phyloP scores from a whole-genome alignment of 1,140 invertebrate species.

The Zaprionus camerounensis region DNA sequence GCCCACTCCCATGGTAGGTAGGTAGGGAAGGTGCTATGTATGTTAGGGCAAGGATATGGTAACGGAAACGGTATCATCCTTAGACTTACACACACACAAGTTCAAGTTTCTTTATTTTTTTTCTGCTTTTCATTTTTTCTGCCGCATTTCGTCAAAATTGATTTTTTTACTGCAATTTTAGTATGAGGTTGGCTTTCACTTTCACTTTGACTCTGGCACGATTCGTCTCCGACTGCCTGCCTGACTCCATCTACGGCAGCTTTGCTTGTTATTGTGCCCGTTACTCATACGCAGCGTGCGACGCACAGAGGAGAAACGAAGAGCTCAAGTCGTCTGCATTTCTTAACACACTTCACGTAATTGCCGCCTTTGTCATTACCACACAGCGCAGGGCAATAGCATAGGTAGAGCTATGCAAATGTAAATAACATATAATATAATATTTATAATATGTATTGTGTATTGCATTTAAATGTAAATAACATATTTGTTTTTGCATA shows the following conservation, averaged over 20 bases:
- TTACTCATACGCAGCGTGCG: slow-evolving; percentile 47
- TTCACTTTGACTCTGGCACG: slow-evolving; percentile 46
- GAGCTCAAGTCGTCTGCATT: slow-evolving; percentile 55
- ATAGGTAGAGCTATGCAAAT: not conserved
- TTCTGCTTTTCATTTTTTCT: slow-evolving; percentile 44
- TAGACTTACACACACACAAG: not conserved
- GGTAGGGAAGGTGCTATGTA: not conserved
- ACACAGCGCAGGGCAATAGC: slow-evolving; percentile 4
- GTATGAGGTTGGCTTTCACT: slow-evolving; percentile 58
- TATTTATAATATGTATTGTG: not conserved
- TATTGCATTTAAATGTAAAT: not conserved
- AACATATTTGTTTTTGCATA: not conserved
- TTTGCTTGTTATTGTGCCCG: slow-evolving; percentile 7
- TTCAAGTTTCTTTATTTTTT: not conserved
- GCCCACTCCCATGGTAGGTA: not conserved
- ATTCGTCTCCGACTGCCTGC: slow-evolving; percentile 3
- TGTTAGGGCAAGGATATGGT: not conserved
- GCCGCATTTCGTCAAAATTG: slow-evolving; percentile 72
- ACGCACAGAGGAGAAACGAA: not conserved
- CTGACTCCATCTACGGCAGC: too few relatives aligned
- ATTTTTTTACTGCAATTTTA: slow-evolving; percentile 73
- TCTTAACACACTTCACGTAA: slow-evolving; percentile 43
- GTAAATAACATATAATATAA: not conserved
- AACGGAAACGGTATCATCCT: slow-evolving; percentile 28
- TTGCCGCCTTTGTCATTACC: slow-evolving; percentile 8